A percentile compares a stretch with the other conserved stretches of the same genome.
Conservation (phyloP, 2,113 vertebrate species). For the Calyptomena viridis region DNA sequence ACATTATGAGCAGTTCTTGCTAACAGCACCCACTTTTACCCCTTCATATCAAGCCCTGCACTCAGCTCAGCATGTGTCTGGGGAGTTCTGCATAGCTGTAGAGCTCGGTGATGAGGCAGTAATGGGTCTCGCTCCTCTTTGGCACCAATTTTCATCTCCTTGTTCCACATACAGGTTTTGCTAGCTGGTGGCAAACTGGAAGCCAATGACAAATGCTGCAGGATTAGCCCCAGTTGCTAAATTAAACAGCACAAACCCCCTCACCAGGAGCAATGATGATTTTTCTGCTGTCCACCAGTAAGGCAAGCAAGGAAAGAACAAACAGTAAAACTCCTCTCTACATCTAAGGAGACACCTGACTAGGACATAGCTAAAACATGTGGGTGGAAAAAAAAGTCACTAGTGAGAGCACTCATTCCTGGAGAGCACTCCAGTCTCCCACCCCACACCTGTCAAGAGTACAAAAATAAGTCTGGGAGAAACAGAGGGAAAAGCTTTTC, state of each 20-base stretch:
- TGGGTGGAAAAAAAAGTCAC: neutral
- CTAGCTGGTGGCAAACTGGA: neutral
- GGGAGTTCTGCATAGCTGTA: neutral
- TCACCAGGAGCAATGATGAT: neutral
- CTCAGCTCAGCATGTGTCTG: neutral
- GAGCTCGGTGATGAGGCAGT: neutral
- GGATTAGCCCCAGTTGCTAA: neutral
- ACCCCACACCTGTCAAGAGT: slow-evolving; percentile 16
- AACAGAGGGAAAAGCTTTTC: neutral
- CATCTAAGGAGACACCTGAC: neutral
- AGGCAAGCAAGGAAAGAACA: neutral
- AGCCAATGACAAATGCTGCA: neutral
- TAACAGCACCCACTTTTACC: slow-evolving; percentile 8
- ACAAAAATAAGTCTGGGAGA: slow-evolving; percentile 25
- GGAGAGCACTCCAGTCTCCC: slow-evolving; percentile 22
- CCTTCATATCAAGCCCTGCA: neutral
- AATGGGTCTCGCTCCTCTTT: neutral
- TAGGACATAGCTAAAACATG: neutral
- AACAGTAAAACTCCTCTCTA: neutral
- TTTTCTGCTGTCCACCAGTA: neutral
- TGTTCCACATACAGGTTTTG: neutral
- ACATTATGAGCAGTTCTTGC: slow-evolving; percentile 15
- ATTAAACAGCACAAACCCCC: neutral
- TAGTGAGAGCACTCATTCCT: neutral
- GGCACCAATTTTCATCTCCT: neutral